Evolutionary conservation across 2,888 invertebrate genomes (phyloP).

Genomic region (Maniola hyperantus): DNA sequence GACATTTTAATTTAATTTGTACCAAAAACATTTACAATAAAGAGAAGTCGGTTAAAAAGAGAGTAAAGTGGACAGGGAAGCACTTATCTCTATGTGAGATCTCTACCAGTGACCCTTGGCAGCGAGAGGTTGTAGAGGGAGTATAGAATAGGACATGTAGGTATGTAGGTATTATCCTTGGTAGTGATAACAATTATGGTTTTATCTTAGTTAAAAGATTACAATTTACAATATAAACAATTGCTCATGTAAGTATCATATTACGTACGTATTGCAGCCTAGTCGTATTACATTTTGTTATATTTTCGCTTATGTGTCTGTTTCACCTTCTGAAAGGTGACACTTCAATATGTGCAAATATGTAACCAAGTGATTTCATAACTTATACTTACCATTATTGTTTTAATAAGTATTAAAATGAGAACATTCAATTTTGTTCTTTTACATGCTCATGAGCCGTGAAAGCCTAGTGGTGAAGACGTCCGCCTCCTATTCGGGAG

Average conservation of each 20-base stretch:
- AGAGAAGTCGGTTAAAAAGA: too few species aligned
- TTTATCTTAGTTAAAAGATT: constrained; percentile 8
- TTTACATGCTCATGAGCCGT: neutral
- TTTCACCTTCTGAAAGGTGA: neutral
- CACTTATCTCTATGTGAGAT: too few species aligned
- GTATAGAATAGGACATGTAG: too few species aligned
- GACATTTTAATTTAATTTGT: too few species aligned
- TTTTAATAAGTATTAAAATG: neutral
- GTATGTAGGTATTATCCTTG: too few species aligned
- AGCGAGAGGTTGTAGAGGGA: too few species aligned
- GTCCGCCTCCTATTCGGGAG: too few species aligned
- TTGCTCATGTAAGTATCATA: neutral
- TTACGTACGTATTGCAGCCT: too few species aligned
- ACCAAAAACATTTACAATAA: too few species aligned
- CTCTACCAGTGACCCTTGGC: too few species aligned
- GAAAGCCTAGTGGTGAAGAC: too few species aligned
- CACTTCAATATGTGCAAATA: constrained; percentile 7
- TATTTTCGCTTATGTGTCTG: neutral
- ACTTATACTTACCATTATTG: neutral
- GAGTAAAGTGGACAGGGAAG: too few species aligned
- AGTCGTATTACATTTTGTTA: neutral
- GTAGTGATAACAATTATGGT: neutral
- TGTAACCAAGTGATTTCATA: constrained; percentile 1
- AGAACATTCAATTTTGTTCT: neutral
- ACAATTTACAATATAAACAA: neutral